phyloP scores from a whole-genome alignment of 2,797 vertebrate species.

The Prionace glauca region DNA sequence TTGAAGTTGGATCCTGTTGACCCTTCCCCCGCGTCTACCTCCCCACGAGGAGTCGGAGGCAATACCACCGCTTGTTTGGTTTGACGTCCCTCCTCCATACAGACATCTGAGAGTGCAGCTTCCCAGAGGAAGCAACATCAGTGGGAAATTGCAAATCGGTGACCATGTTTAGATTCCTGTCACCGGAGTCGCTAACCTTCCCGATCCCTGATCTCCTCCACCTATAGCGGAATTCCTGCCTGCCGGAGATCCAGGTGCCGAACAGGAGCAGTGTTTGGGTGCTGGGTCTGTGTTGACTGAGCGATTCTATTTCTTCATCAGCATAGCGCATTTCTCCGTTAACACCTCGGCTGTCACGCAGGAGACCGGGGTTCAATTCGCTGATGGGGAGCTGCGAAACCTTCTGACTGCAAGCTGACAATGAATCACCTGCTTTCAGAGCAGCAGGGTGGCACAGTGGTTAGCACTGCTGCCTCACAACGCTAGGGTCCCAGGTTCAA shows the following conservation, averaged over 20 bases:
- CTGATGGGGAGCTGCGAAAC: too few relatives aligned
- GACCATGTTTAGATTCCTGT: too few relatives aligned
- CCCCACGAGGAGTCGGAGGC: not conserved
- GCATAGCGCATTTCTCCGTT: too few relatives aligned
- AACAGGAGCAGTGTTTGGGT: not conserved
- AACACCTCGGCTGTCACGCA: conserved; percentile 2
- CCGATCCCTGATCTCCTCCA: not conserved
- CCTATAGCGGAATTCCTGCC: not conserved
- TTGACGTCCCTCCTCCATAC: not conserved
- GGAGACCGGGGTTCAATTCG: conserved; percentile 31
- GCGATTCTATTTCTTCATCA: too few relatives aligned
- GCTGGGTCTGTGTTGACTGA: not conserved
- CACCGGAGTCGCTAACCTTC: not conserved
- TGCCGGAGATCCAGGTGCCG: not conserved
- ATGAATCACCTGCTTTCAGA: too few relatives aligned
- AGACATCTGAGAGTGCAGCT: not conserved
- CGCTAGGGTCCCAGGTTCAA: too few relatives aligned
- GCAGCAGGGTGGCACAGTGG: too few relatives aligned
- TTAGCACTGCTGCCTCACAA: too few relatives aligned
- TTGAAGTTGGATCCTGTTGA: not conserved
- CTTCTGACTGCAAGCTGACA: too few relatives aligned
- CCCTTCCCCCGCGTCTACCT: accelerated
- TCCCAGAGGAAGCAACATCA: not conserved
- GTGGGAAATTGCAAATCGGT: not conserved
- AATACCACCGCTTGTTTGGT: not conserved